Base-by-base conservation (phyloP, 2,888 invertebrate species). In the Ischnus inquisitorius region DNA sequence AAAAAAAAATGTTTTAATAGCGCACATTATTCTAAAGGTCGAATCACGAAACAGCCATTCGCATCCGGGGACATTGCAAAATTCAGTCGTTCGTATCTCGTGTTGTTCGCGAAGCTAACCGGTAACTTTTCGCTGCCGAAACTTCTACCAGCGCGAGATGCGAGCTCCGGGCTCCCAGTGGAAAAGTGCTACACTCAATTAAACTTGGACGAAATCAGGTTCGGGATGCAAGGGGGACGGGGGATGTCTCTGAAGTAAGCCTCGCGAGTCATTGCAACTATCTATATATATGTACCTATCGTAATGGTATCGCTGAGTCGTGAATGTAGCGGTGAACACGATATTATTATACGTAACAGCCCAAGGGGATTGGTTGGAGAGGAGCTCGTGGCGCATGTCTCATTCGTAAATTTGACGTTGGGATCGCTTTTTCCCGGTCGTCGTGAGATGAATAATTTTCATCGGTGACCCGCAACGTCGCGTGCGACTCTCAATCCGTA, bases 151-250 rank as follows among this genome's bases (percentile, higher is more conserved):
- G 54, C 57, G 57, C 46, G 19, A 43, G 62, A 28, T 41, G 60
- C 60, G 69, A 46, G 46, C 43, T 74, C 62, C 41, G 39, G 43
- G 48, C 65, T 84, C 84, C 80, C 86, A 87, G 81, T 84, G 87
- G 90, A 89, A 89, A 87, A 89, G 87, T 88, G 88, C 88, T 88
- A 89, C 91, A 92, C 91, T 91, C 92, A 91, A 93, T 93, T 92
- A 92, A 92, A 92, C 91, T 91, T 90, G 80, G 88, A 88, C 89
- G 89, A 91, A 92, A 92, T 91, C 92, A 92, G 89, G 88, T 87
- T 88, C 85, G 86, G 88, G 34, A 34, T 6, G 4, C 5, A 4
- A 34, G 34, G 6, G 34, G 34, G 1, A 34, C 4, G 34, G 34
- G 34, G 34, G 0, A 34, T 34, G 88, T 89, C 88, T 86, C 85